phyloP scores from a whole-genome alignment of 2,797 vertebrate genomes.

The Pseudocheirus occidentalis region DNA sequence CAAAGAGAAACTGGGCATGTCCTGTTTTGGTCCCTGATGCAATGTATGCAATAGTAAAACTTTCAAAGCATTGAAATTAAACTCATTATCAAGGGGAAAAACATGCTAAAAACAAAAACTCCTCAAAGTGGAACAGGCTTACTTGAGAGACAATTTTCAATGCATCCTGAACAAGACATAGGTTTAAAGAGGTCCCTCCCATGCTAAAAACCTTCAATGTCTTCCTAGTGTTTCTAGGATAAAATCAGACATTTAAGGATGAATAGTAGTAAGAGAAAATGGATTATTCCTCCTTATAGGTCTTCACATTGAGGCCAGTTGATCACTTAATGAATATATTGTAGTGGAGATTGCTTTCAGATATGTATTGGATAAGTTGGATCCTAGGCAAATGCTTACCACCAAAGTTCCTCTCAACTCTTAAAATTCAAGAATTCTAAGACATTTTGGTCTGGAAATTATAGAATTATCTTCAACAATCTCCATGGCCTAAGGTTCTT shows the following conservation, averaged over 20 bases:
- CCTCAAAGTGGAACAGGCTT: background rate
- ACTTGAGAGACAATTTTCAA: background rate
- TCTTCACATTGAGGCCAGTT: background rate
- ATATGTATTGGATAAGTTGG: background rate
- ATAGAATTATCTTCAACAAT: background rate
- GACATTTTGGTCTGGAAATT: background rate
- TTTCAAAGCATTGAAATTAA: background rate
- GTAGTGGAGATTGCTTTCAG: background rate
- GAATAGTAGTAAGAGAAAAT: background rate
- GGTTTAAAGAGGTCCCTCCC: too few relatives aligned
- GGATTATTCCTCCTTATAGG: background rate
- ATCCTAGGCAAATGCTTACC: background rate
- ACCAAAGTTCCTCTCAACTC: background rate
- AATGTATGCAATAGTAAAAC: too few relatives aligned
- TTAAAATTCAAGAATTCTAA: background rate
- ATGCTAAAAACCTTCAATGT: too few relatives aligned
- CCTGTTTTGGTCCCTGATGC: too few relatives aligned
- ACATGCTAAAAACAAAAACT: background rate
- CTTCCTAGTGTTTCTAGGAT: too few relatives aligned
- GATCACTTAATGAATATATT: background rate
- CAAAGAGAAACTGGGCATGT: too few relatives aligned
- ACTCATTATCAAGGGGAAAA: background rate
- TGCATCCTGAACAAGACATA: too few relatives aligned
- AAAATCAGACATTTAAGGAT: too few relatives aligned
- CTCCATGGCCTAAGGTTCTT: background rate